Base-by-base conservation (phyloP, 1,140 invertebrate genomes). In the Mycetomoellerius zeteki region DNA sequence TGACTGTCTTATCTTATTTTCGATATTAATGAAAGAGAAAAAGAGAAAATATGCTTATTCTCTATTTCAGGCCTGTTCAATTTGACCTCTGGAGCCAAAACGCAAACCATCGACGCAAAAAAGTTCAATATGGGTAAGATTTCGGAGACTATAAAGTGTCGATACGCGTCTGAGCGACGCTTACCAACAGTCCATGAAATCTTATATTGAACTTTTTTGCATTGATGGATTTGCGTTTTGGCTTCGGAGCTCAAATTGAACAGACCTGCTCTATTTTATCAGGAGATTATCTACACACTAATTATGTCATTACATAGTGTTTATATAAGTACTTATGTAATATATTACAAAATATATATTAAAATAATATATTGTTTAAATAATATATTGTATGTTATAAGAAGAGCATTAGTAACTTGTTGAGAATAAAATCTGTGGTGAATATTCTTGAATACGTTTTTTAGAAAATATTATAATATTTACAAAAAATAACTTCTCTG, bases 351-450 rank as follows among this genome's bases (percentile, higher is more conserved):
- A 33, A 33, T 33, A 84, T 62, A 4, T 47, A 43, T 73, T 21
- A 73, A 43, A 43, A 43, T 43, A 50, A 82, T 82, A 73, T 37
- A 43, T 10, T 62, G 7, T 50, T 73, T 19, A 73, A 50, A 21
- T 33, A 60, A 82, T 82, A 73, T 37, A 69, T 50, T 50, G 12
- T 58, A 27, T 43, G 37, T 43, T 71, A 27, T 5, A 14, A 84
- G 60, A 19, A 21, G 43, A 21, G 21, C n/a, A 81, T 72, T 84
- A 43, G 54, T 75, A 73, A 62, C 33, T 60, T 84, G 54, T 72
- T 82, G 78, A 84, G 62, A 84, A 84, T 73, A 84, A 60, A 84
- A 75, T 71, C 10, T 58, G 8, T 82, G 54, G n/a, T 58, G 8
- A 84, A 16, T 75, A 47, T 58, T 82, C 4, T 72, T n/a, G 14